These are phyloP conservation scores for Pteropus alecto DNA, from an alignment of 2,113 vertebrate genomes.

Conservation along the genomic window DNA sequence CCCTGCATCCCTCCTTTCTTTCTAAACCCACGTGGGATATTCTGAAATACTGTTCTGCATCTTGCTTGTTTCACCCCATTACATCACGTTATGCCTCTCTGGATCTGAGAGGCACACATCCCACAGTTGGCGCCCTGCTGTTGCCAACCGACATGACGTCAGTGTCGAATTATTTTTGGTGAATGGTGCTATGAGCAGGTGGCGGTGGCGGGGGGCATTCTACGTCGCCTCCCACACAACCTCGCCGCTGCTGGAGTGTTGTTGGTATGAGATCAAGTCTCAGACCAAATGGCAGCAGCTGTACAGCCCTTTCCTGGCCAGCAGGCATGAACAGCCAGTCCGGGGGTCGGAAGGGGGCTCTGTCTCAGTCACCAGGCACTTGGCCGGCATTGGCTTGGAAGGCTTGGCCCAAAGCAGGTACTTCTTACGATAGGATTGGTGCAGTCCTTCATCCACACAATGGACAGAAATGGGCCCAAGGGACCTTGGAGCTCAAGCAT, in stretches of 20 bases:
- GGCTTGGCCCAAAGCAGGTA: not conserved
- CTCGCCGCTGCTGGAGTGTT: not conserved
- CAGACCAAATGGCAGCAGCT: not conserved
- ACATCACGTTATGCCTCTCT: not conserved
- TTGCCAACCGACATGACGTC: not conserved
- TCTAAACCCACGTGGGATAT: not conserved
- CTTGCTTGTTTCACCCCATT: not conserved
- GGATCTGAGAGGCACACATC: not conserved
- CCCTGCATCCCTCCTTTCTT: fast-evolving
- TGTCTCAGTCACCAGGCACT: not conserved
- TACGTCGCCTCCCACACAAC: not conserved
- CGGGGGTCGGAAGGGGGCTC: not conserved
- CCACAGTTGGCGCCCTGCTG: slow-evolving; percentile 2
- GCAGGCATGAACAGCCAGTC: not conserved
- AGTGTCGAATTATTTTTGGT: slow-evolving; percentile 43
- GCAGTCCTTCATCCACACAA: not conserved
- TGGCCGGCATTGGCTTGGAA: not conserved
- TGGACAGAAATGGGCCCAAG: not conserved
- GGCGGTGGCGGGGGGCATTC: not conserved
- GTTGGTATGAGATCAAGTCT: not conserved
- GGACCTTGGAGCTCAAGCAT: not conserved
- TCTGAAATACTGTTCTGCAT: not conserved
- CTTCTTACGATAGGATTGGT: not conserved
- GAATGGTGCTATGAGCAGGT: slow-evolving; percentile 36
- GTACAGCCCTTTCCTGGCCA: not conserved